phyloP scores from a whole-genome alignment of 2,888 invertebrate genomes.

The Busseola fusca region DNA sequence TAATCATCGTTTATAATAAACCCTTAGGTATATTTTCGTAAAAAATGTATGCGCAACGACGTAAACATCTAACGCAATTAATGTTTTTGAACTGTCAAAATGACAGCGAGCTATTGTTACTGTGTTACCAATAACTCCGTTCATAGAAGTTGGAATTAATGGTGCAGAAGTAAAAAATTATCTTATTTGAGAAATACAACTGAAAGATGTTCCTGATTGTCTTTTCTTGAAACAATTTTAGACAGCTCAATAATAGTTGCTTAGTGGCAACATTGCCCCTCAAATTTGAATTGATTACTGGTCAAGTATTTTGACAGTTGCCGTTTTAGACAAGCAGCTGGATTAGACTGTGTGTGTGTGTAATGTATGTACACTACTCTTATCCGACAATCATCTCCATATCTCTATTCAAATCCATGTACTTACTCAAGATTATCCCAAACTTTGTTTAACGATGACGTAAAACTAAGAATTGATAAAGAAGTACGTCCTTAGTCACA shows the following conservation, averaged over 20 bases:
- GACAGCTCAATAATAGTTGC: not conserved
- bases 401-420: constrained; percentile 7
- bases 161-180: not conserved
- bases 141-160: not conserved
- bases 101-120: not conserved
- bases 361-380: constrained; percentile 10
- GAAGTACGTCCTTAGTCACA: constrained; percentile 24
- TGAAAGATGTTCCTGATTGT: not conserved
- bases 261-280: no score
- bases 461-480: not conserved
- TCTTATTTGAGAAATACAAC: not conserved
- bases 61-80: not conserved
- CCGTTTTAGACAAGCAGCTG: not conserved
- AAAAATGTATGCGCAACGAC: not conserved
- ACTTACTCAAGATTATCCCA: constrained; percentile 14
- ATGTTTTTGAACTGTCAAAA: not conserved
- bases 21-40: not conserved
- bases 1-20: no score
- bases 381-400: not conserved
- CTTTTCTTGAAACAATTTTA: not conserved
- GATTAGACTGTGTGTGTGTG: no score
- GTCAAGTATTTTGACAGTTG: not conserved
- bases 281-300: no score
- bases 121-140: not conserved
- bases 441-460: constrained; percentile 16